Conservation (phyloP, 2,113 vertebrate species). For the Colinus virginianus region DNA sequence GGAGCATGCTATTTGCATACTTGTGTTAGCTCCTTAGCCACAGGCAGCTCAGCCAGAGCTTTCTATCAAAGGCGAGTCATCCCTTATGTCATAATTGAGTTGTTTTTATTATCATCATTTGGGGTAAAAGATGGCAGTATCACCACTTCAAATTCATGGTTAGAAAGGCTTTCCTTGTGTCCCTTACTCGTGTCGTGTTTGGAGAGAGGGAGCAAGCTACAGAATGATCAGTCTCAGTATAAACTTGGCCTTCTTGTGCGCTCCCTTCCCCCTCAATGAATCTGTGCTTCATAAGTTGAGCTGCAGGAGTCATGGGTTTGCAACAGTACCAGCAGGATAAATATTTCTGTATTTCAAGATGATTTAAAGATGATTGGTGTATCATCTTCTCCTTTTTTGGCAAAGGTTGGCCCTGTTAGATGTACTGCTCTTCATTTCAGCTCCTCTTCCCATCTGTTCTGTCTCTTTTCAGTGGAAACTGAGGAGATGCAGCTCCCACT, state of each 20-base stretch:
- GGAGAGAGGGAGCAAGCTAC: not conserved
- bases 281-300: not conserved
- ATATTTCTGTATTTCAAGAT: conserved; percentile 54
- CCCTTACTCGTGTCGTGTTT: not conserved
- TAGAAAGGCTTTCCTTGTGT: not conserved
- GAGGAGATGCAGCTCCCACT: conserved; percentile 36
- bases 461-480: conserved; percentile 14
- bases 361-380: conserved; percentile 25
- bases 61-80: conserved; percentile 13
- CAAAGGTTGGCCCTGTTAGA: conserved; percentile 49
- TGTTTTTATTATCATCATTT: not conserved
- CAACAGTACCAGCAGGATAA: conserved; percentile 38
- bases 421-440: conserved; percentile 32
- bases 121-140: not conserved
- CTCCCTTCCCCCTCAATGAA: not conserved
- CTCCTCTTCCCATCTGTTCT: conserved; percentile 56
- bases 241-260: not conserved
- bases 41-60: not conserved
- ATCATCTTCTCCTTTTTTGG: conserved; percentile 37
- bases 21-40: not conserved
- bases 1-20: not conserved
- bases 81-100: not conserved
- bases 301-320: not conserved
- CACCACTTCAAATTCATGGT: rapidly evolving
- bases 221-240: not conserved